Conservation (phyloP, 2,797 vertebrate species). For the Lemur catta region DNA sequence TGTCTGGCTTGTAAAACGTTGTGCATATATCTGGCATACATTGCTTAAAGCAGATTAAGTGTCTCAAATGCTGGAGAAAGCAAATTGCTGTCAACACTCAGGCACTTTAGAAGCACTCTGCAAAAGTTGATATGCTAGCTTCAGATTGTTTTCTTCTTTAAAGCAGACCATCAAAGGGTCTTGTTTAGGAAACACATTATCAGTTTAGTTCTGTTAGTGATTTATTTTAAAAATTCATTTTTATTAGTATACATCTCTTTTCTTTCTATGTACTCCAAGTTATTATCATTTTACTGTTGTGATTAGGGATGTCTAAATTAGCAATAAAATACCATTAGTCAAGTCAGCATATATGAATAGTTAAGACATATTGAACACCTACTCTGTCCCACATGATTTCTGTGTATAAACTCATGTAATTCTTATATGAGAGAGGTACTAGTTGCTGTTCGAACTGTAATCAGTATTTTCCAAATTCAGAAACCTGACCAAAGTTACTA, state of each 20-base stretch:
- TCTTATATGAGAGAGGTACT: background rate
- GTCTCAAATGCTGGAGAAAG: background rate
- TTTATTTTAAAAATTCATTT: slow-evolving; percentile 15
- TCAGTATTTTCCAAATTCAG: background rate
- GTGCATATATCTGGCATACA: background rate
- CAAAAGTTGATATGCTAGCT: background rate
- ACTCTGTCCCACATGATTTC: background rate
- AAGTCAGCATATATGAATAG: background rate
- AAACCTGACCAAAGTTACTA: background rate
- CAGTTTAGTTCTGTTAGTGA: background rate
- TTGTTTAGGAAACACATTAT: background rate
- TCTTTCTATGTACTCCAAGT: background rate
- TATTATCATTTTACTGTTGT: background rate
- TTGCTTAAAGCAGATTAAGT: background rate
- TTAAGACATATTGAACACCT: background rate
- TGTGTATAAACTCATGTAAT: background rate
- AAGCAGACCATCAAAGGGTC: background rate
- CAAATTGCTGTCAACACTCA: background rate
- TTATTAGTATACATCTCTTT: background rate
- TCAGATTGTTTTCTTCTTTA: background rate
- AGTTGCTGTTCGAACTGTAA: background rate
- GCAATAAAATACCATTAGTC: background rate
- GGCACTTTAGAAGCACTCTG: background rate
- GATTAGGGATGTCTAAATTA: background rate
- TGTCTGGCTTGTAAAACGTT: background rate